Conservation (phyloP, 2,113 vertebrate genomes). For the Clarias macrocephalus region DNA sequence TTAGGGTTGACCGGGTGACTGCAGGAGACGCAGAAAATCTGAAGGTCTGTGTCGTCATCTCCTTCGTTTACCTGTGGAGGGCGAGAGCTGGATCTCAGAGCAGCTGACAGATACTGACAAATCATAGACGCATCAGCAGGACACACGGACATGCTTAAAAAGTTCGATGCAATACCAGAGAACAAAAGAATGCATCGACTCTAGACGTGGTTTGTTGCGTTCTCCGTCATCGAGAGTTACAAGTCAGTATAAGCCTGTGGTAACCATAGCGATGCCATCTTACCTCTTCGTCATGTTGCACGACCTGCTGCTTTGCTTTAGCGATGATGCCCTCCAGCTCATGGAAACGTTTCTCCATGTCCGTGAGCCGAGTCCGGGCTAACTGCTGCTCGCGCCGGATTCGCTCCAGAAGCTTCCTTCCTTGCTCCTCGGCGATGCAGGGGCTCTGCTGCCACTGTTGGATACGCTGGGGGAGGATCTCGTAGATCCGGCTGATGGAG, state of each 20-base stretch:
- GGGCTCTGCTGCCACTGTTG: conserved; percentile 98
- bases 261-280: background rate
- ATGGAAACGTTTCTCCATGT: conserved; percentile 93
- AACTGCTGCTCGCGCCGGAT: conserved; percentile 91
- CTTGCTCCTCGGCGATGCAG: conserved; percentile 92
- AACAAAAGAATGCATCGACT: background rate
- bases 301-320: conserved; percentile 91
- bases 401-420: conserved; percentile 91
- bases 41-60: conserved; percentile 89
- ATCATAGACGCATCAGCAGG: background rate
- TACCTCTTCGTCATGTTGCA: conserved; percentile 91
- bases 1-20: conserved; percentile 92
- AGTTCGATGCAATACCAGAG: background rate
- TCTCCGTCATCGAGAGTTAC: background rate
- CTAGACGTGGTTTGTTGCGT: background rate
- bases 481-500: conserved; percentile 84
- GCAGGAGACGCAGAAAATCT: conserved; percentile 93
- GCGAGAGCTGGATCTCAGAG: background rate
- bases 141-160: background rate
- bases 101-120: background rate
- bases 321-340: conserved; percentile 90
- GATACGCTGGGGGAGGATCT: conserved; percentile 93
- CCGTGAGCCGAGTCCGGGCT: conserved; percentile 85
- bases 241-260: background rate
- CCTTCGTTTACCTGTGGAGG: conserved; percentile 81